Base-by-base conservation (phyloP, 1,140 invertebrate species). In the Lordiphosa collinella region DNA sequence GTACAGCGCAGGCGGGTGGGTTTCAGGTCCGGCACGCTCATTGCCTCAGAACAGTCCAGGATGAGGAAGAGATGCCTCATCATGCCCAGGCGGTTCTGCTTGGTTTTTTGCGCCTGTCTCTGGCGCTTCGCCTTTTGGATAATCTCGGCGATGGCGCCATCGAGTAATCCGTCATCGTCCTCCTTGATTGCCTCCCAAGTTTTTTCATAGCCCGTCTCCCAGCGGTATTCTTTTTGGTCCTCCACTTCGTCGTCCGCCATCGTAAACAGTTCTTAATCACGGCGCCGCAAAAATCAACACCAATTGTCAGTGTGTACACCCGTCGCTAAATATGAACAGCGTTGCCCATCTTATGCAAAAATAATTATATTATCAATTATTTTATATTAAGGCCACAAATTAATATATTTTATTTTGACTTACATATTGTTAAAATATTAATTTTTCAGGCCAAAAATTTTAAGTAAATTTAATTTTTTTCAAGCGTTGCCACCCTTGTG, bases 131-230 rank as follows among this genome's bases (percentile, higher is more conserved):
- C 95, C 88, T 94, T 94, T 75, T 96, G 95, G 37, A 98, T 95
- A 72, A 98, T 95, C 71, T 98, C 96, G 36, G 95, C 94, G 12
- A 98, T 94, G 35, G 95, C 94, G 9, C 95, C 92, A 86, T 98
- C 96, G 56, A 99, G 90, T 55, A 97, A 91, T 1, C 97, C 97
- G 89, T 96, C 94, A 60, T 98, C 96, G 91, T 98, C 97, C 92
- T 99, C 98, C 90, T 96, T 94, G 41, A 99, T 96, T 34, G 96
- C 96, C 90, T 99, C 98, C 97, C 96, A 98, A 86, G 96, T 97
- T 90, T 97, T 97, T 89, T 99, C 97, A 90, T 99, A 99, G 78
- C 97, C 97, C 36, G 95, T 97, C 89, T 99, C 97, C 97, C 97
- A 99, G 14, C 96, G 92, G 88, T 99, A 99, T 86, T 97, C 96